Base-by-base conservation (phyloP, 2,113 vertebrate genomes). In the Hippolais icterina region DNA sequence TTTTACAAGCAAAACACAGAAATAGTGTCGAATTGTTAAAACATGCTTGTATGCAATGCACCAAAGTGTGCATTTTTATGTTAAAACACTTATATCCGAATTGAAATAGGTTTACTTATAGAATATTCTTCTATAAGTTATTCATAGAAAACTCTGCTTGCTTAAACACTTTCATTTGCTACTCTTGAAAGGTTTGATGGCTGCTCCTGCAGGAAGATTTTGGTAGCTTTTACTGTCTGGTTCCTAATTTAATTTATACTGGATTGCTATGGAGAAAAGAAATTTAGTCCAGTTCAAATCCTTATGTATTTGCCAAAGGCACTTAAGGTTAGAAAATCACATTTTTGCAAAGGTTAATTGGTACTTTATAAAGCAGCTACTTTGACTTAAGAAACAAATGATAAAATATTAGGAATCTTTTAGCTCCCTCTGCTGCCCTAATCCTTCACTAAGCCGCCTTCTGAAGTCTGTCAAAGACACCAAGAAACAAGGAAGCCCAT, bases 351-450 rank as follows among this genome's bases (percentile, higher is more conserved):
- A 93, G 61, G 74, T 89, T 94, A 87, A 94, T 82, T 87, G 65
- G 57, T 87, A 76, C 65, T 79, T 94, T 46, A 80, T 75, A 49
- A 90, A 95, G 76, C 50, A 94, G 22, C 12, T 39, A 83, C 86
- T 93, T 92, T 19, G 82, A 86, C 64, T 94, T 39, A 14, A 42
- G 57, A 94, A 84, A 96, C 77, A 78, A 95, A 93, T 63, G 81
- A 79, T 71, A 91, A 96, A 94, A 80, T 91, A 96, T 95, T 84
- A 93, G 92, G 97, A 78, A 95, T 96, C 91, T 96, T 97, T 95
- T 96, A 95, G 97, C 96, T 97, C 97, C 96, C 96, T 96, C 97
- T 97, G 96, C 96, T 96, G 97, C 94, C 86, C 83, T 90, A 94
- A 93, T 75, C 86, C 90, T 81, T 96, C 93, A 90, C 56, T 86